phyloP scores from a whole-genome alignment of 2,888 invertebrate genomes.

The Caenorhabditis virilis region DNA sequence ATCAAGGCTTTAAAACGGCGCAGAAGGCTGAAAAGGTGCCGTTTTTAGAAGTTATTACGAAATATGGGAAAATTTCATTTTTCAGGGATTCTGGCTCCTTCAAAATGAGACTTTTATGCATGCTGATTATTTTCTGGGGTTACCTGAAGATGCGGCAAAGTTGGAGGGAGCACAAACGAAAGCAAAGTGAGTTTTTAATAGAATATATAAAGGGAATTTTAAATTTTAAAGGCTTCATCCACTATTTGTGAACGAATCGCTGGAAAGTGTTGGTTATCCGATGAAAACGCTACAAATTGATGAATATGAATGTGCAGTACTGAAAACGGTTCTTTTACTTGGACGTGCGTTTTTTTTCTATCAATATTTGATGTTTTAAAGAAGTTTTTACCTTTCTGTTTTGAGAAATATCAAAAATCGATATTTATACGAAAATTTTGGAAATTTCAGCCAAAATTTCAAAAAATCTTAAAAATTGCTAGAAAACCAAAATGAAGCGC shows the following conservation, averaged over 20 bases:
- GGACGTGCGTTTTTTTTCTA: constrained; percentile 26
- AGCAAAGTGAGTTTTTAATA: constrained; percentile 34
- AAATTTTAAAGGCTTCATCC: constrained; percentile 40
- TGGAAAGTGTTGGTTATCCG: constrained; percentile 40
- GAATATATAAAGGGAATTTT: background rate
- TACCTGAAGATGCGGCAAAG: constrained; percentile 35
- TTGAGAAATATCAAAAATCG: too few relatives aligned
- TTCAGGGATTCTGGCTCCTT: constrained; percentile 42
- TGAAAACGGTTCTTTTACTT: constrained; percentile 42
- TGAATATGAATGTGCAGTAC: constrained; percentile 40
- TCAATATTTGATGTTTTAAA: too few relatives aligned
- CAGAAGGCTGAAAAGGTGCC: constrained; percentile 10
- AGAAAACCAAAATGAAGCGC: too few relatives aligned
- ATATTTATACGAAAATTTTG: too few relatives aligned
- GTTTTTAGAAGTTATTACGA: background rate
- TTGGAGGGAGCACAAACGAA: constrained; percentile 35
- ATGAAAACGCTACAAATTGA: constrained; percentile 34
- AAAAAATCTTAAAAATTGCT: background rate
- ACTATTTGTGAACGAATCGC: constrained; percentile 37
- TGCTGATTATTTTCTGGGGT: constrained; percentile 41
- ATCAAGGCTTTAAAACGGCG: constrained; percentile 49
- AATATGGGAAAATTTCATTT: background rate
- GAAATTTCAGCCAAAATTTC: background rate
- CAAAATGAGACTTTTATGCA: constrained; percentile 51
- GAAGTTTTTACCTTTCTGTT: too few relatives aligned